Conservation (phyloP, 1,140 invertebrate species). For the Meloidogyne floridensis region DNA sequence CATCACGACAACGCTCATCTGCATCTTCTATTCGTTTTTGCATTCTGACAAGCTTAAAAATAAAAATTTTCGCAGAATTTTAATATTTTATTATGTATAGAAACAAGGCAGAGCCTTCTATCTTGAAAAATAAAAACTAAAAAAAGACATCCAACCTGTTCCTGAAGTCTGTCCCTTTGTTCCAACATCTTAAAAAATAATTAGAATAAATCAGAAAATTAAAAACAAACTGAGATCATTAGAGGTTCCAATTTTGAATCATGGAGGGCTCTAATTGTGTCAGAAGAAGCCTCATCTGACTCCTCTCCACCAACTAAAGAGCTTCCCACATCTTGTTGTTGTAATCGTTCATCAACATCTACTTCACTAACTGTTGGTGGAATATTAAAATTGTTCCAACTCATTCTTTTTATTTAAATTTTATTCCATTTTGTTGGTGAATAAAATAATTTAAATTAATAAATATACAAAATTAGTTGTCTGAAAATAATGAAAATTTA, state of each 20-base stretch:
- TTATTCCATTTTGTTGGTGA: too few relatives aligned
- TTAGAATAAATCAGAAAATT: neutral
- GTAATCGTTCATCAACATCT: neutral
- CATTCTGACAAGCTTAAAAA: conserved; percentile 67
- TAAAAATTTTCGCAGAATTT: neutral
- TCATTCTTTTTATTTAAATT: neutral
- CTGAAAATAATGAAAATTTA: too few relatives aligned
- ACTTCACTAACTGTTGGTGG: conserved; percentile 12
- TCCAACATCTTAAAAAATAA: conserved; percentile 78
- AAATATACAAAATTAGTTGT: too few relatives aligned
- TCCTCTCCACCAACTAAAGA: too few relatives aligned
- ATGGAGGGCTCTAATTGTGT: conserved; percentile 25
- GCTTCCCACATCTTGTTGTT: neutral
- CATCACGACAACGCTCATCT: conserved; percentile 66
- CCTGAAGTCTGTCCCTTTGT: conserved; percentile 94
- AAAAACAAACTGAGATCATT: conserved; percentile 33
- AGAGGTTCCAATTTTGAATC: conserved; percentile 48
- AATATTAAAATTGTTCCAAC: conserved; percentile 16
- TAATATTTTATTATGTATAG: too few relatives aligned
- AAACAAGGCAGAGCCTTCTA: too few relatives aligned
- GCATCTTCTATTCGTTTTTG: conserved; percentile 71
- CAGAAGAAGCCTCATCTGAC: neutral
- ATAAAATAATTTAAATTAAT: too few relatives aligned
- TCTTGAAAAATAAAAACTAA: too few relatives aligned
- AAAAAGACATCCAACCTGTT: conserved; percentile 75